These are phyloP conservation scores for Brachionus sp. DNA, from an alignment of 1,140 invertebrate species.

Conservation along the genomic window DNA sequence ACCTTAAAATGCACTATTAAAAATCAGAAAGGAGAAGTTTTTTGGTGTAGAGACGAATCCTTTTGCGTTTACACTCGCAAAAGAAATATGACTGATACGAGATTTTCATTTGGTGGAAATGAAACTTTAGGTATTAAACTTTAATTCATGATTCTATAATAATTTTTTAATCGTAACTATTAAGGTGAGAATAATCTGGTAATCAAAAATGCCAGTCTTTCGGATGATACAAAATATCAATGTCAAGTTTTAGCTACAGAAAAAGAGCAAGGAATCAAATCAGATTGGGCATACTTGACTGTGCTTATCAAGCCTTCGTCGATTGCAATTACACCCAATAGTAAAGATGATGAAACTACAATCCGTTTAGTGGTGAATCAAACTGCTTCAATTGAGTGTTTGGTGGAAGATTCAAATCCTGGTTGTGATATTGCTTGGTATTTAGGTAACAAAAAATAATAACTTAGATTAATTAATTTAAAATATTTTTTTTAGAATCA, in stretches of 20 bases:
- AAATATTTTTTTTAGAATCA: background rate
- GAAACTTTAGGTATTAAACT: constrained; percentile 35
- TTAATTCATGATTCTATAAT: background rate
- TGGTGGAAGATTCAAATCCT: constrained; percentile 27
- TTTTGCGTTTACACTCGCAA: constrained; percentile 37
- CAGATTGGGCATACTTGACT: constrained; percentile 9
- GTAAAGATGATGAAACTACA: background rate
- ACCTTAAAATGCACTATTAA: constrained; percentile 1
- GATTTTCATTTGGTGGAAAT: background rate
- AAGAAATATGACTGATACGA: constrained; percentile 19
- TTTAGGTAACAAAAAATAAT: background rate
- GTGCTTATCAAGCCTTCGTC: constrained; percentile 23
- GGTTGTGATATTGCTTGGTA: constrained; percentile 22
- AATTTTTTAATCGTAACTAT: background rate
- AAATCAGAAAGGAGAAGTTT: constrained; percentile 36
- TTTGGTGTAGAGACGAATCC: constrained; percentile 34
- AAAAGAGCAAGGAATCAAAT: background rate
- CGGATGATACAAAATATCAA: constrained; percentile 30
- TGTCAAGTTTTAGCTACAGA: constrained; percentile 28
- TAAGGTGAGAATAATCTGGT: constrained; percentile 32
- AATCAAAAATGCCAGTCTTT: constrained; percentile 21
- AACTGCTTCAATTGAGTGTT: constrained; percentile 2
- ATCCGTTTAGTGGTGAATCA: constrained; percentile 23
- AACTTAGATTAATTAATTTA: background rate
- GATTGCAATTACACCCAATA: background rate